Evolutionary conservation across 30 jellyfish, hydroid and myxozoan species (phyloP).

Genomic region (Chrysaora quinquecirrha): DNA sequence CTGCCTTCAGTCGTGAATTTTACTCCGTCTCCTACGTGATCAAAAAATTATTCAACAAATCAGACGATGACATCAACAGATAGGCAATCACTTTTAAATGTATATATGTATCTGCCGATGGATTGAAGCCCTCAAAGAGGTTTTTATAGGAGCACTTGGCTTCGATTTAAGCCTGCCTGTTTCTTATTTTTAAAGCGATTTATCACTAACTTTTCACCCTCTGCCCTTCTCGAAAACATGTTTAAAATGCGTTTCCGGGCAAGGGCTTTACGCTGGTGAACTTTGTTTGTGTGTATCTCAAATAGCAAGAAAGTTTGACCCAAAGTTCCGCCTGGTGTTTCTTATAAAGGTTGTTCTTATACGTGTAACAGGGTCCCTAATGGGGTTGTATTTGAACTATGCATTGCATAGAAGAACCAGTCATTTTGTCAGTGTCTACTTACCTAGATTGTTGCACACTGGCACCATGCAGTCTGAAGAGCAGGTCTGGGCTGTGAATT

Average conservation of each 20-base stretch:
- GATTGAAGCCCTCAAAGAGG: too few relatives aligned
- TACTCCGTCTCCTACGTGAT: conserved; percentile 39
- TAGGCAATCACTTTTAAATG: not conserved
- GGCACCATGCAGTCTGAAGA: conserved; percentile 38
- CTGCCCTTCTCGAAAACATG: too few relatives aligned
- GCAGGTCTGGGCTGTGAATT: conserved; percentile 47
- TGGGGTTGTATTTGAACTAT: not conserved
- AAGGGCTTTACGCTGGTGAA: too few relatives aligned
- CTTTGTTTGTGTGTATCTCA: too few relatives aligned
- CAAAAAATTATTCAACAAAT: not conserved
- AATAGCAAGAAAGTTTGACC: too few relatives aligned
- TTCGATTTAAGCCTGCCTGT: too few relatives aligned
- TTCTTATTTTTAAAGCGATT: too few relatives aligned
- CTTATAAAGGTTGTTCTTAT: not conserved
- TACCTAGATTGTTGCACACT: conserved; percentile 59
- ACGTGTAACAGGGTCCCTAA: not conserved
- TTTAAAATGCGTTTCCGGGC: too few relatives aligned
- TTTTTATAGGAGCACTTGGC: too few relatives aligned
- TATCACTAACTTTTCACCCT: too few relatives aligned
- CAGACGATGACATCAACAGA: not conserved
- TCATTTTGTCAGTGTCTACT: conserved; percentile 4
- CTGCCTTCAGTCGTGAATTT: conserved; percentile 51
- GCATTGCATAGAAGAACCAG: not conserved
- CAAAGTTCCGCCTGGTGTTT: too few relatives aligned
- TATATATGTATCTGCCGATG: too few relatives aligned